A percentile compares a stretch with the other conserved stretches of the same genome.
These are phyloP conservation scores for Smithornis capensis DNA, from an alignment of 2,113 vertebrate species.

Conservation along the genomic window DNA sequence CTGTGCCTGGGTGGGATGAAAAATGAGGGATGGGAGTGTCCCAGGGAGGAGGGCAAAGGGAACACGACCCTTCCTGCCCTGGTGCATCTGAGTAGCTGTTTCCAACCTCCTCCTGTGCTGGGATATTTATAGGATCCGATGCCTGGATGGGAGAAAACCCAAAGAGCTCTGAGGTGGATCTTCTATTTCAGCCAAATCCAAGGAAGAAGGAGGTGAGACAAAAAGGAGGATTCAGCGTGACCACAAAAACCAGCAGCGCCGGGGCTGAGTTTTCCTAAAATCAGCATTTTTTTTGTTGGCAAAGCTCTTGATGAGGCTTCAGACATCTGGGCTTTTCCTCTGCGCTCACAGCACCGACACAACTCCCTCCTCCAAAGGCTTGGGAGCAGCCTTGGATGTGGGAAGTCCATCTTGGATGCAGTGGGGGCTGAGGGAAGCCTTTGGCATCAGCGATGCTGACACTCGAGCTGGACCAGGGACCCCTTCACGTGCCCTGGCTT, in stretches of 20 bases:
- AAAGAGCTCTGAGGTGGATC: background rate
- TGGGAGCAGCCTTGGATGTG: accelerated
- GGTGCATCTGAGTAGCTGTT: background rate
- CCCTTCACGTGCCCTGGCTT: background rate
- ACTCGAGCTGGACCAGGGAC: background rate
- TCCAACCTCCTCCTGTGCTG: background rate
- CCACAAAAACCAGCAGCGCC: background rate
- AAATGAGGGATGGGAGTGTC: background rate
- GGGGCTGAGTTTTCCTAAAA: background rate
- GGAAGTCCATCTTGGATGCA: accelerated
- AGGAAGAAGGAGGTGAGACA: background rate
- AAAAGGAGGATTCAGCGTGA: background rate
- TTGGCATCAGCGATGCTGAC: background rate
- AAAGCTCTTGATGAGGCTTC: background rate
- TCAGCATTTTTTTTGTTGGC: background rate
- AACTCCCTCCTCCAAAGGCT: background rate
- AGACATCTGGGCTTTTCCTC: background rate
- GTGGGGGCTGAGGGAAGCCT: background rate
- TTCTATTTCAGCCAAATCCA: background rate
- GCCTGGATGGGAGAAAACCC: background rate
- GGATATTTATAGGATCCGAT: background rate
- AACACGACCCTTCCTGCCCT: background rate
- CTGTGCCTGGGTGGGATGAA: background rate
- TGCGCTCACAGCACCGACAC: background rate
- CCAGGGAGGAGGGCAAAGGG: background rate